Percentiles rank a stretch among this genome's conserved stretches.
phyloP scores from a whole-genome alignment of 2,888 invertebrate species.

The Rotaria magnacalcarata region DNA sequence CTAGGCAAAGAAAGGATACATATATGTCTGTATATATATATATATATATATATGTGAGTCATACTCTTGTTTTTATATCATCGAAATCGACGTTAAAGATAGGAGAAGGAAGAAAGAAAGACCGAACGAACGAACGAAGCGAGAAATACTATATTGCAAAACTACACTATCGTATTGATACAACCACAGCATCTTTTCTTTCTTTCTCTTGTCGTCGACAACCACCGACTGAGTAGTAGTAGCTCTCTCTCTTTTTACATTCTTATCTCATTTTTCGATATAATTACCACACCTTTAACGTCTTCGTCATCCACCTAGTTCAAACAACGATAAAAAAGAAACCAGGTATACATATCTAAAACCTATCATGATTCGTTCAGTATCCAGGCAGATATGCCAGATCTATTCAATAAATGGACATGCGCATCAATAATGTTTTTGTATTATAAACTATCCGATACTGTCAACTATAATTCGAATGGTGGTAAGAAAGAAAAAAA shows the following conservation, averaged over 20 bases:
- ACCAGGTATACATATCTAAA: neutral
- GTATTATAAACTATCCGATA: slow-evolving; percentile 5
- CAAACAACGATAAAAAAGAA: neutral
- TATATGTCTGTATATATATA: no score
- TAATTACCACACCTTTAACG: slow-evolving; percentile 11
- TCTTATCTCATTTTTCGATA: slow-evolving; percentile 29
- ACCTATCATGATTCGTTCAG: neutral
- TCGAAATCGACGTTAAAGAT: slow-evolving; percentile 11
- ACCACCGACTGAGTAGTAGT: slow-evolving; percentile 6
- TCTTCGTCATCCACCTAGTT: neutral
- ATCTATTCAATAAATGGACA: neutral
- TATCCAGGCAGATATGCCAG: slow-evolving; percentile 2
- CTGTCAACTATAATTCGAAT: neutral
- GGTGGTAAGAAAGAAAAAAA: neutral
- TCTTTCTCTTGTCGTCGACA: slow-evolving; percentile 24
- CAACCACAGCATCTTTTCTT: slow-evolving; percentile 11
- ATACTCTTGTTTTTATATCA: slow-evolving; percentile 25
- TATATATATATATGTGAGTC: neutral
- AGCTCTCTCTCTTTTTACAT: neutral
- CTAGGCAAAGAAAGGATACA: neutral
- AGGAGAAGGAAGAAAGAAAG: neutral
- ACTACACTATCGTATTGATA: neutral
- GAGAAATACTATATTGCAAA: slow-evolving; percentile 26
- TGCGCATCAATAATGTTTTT: neutral
- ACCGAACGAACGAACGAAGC: slow-evolving; percentile 23